Evolutionary conservation across 2,888 invertebrate species (phyloP).

Genomic region (Vesta saturnalis): DNA sequence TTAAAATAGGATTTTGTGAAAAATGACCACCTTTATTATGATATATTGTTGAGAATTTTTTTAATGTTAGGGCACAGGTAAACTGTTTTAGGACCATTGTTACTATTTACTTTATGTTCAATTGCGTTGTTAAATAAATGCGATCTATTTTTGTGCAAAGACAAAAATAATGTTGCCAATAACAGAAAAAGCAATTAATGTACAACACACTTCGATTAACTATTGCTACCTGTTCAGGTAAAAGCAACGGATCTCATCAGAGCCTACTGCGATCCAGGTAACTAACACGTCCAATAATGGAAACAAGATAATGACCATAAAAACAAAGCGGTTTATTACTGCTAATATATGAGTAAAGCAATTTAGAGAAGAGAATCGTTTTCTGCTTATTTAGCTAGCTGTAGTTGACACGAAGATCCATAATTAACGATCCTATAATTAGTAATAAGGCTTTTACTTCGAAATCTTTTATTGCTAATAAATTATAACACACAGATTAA

Average conservation of each 20-base stretch:
- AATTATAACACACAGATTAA: slow-evolving; percentile 19
- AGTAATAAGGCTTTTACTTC: slow-evolving; percentile 44
- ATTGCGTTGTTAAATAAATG: not conserved
- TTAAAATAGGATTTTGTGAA: slow-evolving; percentile 53
- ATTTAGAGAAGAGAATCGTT: slow-evolving; percentile 54
- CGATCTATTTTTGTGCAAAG: not conserved
- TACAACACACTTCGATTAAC: slow-evolving; percentile 22
- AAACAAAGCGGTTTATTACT: slow-evolving; percentile 56
- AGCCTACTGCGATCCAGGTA: slow-evolving; percentile 51
- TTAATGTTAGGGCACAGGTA: slow-evolving; percentile 7
- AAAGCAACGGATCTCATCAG: slow-evolving; percentile 42
- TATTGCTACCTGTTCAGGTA: slow-evolving; percentile 39
- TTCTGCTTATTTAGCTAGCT: slow-evolving; percentile 52
- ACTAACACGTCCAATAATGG: slow-evolving; percentile 56
- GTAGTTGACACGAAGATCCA: slow-evolving; percentile 40
- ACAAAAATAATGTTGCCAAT: not conserved
- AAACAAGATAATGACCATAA: slow-evolving; percentile 58
- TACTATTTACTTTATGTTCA: not conserved
- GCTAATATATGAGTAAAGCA: slow-evolving; percentile 52
- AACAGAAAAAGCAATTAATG: slow-evolving; percentile 18
- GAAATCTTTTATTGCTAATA: slow-evolving; percentile 41
- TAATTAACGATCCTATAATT: slow-evolving; percentile 46
- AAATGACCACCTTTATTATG: slow-evolving; percentile 56
- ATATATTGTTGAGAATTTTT: slow-evolving; percentile 47
- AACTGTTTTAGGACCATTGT: not conserved